phyloP scores from a whole-genome alignment of 2,797 vertebrate species.

The Gymnothorax javanicus region DNA sequence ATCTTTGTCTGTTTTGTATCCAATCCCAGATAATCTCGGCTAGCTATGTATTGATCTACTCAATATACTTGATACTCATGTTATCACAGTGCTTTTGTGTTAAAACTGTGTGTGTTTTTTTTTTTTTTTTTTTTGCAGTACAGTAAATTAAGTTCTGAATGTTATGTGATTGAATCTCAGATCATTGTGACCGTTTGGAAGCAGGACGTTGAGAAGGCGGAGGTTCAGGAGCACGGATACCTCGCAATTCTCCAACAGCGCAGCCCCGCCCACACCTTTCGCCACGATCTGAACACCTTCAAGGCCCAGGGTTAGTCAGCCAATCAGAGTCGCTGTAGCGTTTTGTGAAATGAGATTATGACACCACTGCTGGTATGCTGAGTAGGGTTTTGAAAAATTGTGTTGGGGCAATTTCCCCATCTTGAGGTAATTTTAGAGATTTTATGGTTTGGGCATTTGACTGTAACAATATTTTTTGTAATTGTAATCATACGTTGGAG shows the following conservation, averaged over 20 bases:
- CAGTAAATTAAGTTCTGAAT: neutral
- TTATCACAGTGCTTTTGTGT: neutral
- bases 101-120: neutral
- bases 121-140: neutral
- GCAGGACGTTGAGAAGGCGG: slow-evolving; percentile 82
- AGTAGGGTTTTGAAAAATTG: neutral
- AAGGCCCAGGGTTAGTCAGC: slow-evolving; percentile 83
- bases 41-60: neutral
- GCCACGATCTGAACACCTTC: slow-evolving; percentile 88
- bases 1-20: neutral
- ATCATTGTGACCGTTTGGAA: slow-evolving; percentile 94
- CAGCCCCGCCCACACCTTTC: slow-evolving; percentile 86
- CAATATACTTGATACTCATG: neutral
- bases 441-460: too few species aligned
- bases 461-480: too few species aligned
- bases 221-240: slow-evolving; percentile 87
- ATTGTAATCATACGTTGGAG: neutral
- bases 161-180: slow-evolving; percentile 57
- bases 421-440: too few species aligned
- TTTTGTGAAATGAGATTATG: neutral
- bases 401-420: neutral
- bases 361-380: neutral
- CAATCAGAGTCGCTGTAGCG: neutral
- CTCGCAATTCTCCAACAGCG: slow-evolving; percentile 86
- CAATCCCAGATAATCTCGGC: neutral